Conservation (phyloP, 2,888 invertebrate genomes). For the Drosophila mercatorum region DNA sequence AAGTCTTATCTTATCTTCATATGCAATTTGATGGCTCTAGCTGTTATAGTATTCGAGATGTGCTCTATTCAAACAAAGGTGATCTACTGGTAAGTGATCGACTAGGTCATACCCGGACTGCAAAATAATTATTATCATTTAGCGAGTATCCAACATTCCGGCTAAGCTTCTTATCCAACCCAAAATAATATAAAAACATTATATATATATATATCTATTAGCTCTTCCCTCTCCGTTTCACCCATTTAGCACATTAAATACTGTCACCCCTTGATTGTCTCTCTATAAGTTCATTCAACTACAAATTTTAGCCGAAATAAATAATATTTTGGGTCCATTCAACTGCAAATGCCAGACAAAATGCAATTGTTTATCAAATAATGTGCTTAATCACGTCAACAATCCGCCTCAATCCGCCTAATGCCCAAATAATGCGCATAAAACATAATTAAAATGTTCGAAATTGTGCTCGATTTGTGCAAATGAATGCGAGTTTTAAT, state of each 20-base stretch:
- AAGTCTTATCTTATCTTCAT: no score
- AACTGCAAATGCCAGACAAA: no score
- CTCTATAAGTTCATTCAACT: no score
- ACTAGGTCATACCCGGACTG: no score
- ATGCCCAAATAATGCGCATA: neutral
- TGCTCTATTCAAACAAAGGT: no score
- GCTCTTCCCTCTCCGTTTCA: neutral
- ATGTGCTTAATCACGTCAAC: neutral
- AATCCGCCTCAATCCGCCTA: neutral
- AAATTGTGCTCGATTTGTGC: slow-evolving; percentile 20
- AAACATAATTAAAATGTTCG: slow-evolving; percentile 10
- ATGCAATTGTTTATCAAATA: neutral
- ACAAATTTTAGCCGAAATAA: no score
- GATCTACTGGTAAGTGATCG: no score
- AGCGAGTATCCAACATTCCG: no score
- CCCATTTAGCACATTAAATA: neutral
- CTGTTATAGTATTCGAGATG: no score
- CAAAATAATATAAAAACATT: neutral
- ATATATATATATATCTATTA: no score
- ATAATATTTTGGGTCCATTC: neutral
- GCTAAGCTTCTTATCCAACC: no score
- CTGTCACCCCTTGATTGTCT: neutral
- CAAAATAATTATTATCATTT: neutral
- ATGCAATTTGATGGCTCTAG: no score
- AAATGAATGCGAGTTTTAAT: slow-evolving; percentile 1